Evolutionary conservation across 2,113 vertebrate genomes (phyloP).

Genomic region (Antigone vipio): DNA sequence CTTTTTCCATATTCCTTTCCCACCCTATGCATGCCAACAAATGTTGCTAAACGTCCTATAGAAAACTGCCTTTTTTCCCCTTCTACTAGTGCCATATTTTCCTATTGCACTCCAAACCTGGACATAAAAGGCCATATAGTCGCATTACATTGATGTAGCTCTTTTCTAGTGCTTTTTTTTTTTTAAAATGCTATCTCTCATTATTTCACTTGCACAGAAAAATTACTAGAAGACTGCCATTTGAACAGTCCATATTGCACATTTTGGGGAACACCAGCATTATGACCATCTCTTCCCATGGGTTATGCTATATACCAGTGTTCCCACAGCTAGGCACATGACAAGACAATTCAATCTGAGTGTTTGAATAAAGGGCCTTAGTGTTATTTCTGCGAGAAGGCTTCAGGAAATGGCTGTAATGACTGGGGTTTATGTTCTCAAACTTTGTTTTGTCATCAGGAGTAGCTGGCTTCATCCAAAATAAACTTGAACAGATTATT

Average conservation of each 20-base stretch:
- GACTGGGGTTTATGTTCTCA: not conserved
- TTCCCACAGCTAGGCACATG: not conserved
- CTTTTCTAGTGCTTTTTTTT: not conserved
- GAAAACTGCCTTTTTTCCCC: not conserved
- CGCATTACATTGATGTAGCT: not conserved
- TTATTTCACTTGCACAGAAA: not conserved
- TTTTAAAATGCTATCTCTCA: not conserved
- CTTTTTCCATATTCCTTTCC: not conserved
- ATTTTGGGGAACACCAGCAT: not conserved
- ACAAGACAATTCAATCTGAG: not conserved
- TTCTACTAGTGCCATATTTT: not conserved
- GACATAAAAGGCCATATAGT: not conserved
- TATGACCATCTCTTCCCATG: not conserved
- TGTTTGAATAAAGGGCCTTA: not conserved
- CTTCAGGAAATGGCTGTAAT: conserved; percentile 18
- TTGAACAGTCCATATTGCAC: not conserved
- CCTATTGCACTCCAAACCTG: not conserved
- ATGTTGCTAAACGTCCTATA: not conserved
- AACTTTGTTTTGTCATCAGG: not conserved
- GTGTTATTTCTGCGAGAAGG: not conserved
- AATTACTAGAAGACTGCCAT: not conserved
- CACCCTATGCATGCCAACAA: fast-evolving
- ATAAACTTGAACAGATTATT: conserved; percentile 27
- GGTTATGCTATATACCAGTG: not conserved
- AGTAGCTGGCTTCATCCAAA: not conserved